phyloP scores from a whole-genome alignment of 2,113 vertebrate species.

The Myiopsitta monachus region DNA sequence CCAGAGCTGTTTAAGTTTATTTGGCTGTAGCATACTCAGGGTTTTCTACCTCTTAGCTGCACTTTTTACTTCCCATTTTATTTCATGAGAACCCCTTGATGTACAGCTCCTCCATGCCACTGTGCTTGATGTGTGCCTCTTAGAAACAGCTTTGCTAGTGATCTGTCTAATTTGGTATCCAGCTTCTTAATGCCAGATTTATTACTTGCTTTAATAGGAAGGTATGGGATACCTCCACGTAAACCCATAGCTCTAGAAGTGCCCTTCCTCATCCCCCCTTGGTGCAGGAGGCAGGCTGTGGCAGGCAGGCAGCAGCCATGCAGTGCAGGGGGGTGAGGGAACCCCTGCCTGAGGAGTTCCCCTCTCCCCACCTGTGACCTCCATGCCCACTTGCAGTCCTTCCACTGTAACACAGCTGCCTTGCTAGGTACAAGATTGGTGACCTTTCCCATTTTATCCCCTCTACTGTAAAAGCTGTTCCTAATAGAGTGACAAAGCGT shows the following conservation, averaged over 20 bases:
- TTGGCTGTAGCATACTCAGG: slow-evolving; percentile 66
- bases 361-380: rapidly evolving
- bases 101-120: background rate
- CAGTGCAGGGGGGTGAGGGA: background rate
- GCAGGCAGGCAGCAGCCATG: background rate
- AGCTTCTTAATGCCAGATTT: background rate
- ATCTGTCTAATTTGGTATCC: background rate
- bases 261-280: rapidly evolving
- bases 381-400: background rate
- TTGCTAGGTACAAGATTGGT: background rate
- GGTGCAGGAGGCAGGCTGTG: background rate
- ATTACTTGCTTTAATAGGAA: background rate
- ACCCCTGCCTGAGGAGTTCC: background rate
- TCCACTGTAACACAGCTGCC: background rate
- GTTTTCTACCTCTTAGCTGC: slow-evolving; percentile 51
- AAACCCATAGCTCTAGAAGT: background rate
- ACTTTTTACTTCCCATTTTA: slow-evolving; percentile 39
- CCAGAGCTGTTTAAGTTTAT: slow-evolving; percentile 69
- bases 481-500: rapidly evolving
- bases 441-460: background rate
- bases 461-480: background rate
- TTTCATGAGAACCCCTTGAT: background rate
- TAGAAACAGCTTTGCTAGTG: background rate
- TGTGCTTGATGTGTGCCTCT: background rate
- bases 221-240: background rate